Percentiles rank a stretch among this genome's conserved stretches.
Evolutionary conservation across 2,888 invertebrate genomes (phyloP).

Genomic region (Aproaerema taeniolella): DNA sequence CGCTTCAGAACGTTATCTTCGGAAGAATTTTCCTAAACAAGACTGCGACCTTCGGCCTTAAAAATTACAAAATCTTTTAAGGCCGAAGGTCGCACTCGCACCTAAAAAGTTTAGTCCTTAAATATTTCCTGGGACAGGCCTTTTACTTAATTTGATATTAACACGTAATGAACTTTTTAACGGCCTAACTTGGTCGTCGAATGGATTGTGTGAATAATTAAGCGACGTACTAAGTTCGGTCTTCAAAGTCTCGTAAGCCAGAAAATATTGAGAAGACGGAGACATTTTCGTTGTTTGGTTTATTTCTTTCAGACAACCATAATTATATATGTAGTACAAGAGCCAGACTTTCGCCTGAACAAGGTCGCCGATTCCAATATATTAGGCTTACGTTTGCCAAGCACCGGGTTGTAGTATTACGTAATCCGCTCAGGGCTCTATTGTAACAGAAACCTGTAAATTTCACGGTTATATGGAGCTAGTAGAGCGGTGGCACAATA

Average conservation of each 20-base stretch:
- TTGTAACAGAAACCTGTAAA: constrained; percentile 35
- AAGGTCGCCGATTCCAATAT: constrained; percentile 11
- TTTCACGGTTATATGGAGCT: constrained; percentile 33
- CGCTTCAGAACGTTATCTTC: constrained; percentile 38
- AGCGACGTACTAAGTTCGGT: no score
- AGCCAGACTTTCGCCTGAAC: neutral
- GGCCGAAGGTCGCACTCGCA: constrained; percentile 18
- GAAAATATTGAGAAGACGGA: no score
- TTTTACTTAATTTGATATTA: constrained; percentile 20
- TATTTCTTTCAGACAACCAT: no score
- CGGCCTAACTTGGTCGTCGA: neutral
- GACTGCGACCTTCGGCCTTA: no score
- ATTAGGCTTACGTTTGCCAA: constrained; percentile 13
- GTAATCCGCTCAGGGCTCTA: constrained; percentile 30
- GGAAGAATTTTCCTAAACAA: no score
- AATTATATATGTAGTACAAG: no score
- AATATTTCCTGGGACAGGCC: constrained; percentile 21
- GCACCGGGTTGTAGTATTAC: constrained; percentile 40
- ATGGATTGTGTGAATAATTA: no score
- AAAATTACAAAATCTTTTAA: constrained; percentile 28
- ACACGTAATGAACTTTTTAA: constrained; percentile 10
- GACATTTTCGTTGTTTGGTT: no score
- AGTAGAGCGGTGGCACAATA: constrained; percentile 35
- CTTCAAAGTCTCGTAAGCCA: no score
- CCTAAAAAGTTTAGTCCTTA: constrained; percentile 24